Percentiles rank a stretch among this genome's conserved stretches.
These are phyloP conservation scores for Orchesellides sinensis DNA, from an alignment of 2,888 invertebrate species.

Conservation along the genomic window DNA sequence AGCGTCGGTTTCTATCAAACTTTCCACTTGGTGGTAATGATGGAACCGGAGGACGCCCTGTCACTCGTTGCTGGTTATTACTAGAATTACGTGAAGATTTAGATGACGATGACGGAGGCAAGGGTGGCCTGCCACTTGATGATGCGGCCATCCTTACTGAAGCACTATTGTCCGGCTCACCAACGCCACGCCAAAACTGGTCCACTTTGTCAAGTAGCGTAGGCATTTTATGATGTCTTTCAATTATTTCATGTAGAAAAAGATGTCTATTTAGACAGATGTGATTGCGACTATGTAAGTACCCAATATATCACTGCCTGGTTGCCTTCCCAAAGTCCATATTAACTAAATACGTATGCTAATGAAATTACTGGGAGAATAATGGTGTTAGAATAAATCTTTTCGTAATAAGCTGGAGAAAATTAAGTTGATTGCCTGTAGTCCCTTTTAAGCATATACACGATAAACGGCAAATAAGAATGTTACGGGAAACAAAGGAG, in stretches of 20 bases:
- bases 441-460: no score
- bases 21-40: slow-evolving; percentile 3
- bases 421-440: no score
- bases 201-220: slow-evolving; percentile 63
- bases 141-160: neutral
- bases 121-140: slow-evolving; percentile 48
- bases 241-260: no score
- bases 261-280: slow-evolving; percentile 1
- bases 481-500: no score
- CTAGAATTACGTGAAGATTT: slow-evolving; percentile 23
- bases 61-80: slow-evolving; percentile 5
- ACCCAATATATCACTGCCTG: neutral
- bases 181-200: slow-evolving; percentile 65
- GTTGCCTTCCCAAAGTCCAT: neutral
- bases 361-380: no score
- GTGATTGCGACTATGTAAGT: neutral
- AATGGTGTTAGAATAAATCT: neutral
- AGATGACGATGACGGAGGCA: slow-evolving; percentile 42
- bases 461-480: no score
- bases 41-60: slow-evolving; percentile 37
- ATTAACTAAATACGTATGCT: neutral
- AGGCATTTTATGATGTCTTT: no score
- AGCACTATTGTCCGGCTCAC: slow-evolving; percentile 44
- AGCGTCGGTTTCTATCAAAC: slow-evolving; percentile 63
- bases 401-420: neutral